Evolutionary conservation across 2,888 invertebrate genomes (phyloP), one percentile per base, ranked within the genome.

Genomic region (Nipponacmea schrenckii): DNA sequence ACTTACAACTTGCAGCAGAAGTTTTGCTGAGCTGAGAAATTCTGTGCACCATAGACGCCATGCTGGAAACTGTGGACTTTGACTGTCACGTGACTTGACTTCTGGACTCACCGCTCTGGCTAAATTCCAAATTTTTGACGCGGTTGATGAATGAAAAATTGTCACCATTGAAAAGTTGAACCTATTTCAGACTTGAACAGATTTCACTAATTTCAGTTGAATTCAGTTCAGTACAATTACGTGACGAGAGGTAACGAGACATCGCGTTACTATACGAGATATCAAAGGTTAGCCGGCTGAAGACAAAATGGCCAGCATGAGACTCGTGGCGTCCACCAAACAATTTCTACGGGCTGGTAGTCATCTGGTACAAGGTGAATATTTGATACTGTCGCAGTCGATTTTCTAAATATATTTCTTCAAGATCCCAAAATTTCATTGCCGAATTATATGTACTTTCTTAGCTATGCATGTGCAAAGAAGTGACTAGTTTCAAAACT

Each of bases 221-320:
- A 24, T 10, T n/a, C 31, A n/a, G n/a, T 7, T 27, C 27, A 27
- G 39, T n/a, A 39, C 44, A 67, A 67, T 67, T 31, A 20, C n/a
- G 2, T 62, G 62, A 69, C 24, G 50, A 26, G 31, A 56, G 15
- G 50, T 56, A 7, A 20, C 70, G 75, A 63, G 69, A 64, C 46
- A 67, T 45, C 12, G 50, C 76, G 82, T 67, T 80, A 76, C 12
- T 39, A 62, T 67, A 69, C 80, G 79, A 75, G 82, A 77, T 80
- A 71, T 77, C 83, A 81, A 81, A 80, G 81, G 79, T 79, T 80
- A 78, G 64, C 74, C 72, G 73, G 76, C 79, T 74, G 72, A 74
- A 68, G 71, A 44, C 50, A 72, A 75, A 74, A 82, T 82, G 83
- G 81, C 82, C 72, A 79, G 79, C 66, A 69, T 73, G 73, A 77